A percentile compares a stretch with the other conserved stretches of the same genome.
These are phyloP conservation scores for Vollenhovia emeryi DNA, from an alignment of 1,140 invertebrate genomes.

Conservation along the genomic window DNA sequence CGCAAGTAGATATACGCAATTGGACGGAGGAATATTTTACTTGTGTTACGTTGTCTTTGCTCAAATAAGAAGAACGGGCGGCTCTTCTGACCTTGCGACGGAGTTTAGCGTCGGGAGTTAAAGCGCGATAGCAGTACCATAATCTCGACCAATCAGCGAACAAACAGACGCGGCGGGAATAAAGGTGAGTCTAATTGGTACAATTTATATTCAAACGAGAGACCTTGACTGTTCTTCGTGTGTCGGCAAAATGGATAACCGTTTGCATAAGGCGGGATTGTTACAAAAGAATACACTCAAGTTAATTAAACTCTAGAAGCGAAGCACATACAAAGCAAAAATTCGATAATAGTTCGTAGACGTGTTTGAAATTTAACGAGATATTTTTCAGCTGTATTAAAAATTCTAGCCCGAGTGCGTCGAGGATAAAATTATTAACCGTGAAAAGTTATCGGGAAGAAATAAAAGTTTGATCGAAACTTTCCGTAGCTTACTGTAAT, in stretches of 20 bases:
- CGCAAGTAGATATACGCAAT: not conserved
- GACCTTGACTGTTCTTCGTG: conserved; percentile 80
- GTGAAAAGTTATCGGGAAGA: not conserved
- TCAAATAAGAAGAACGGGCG: conserved; percentile 19
- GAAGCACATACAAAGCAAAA: not conserved
- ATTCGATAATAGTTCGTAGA: not conserved
- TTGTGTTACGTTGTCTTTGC: not conserved
- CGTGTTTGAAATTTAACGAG: not conserved
- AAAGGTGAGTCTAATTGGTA: conserved; percentile 83
- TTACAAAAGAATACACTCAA: not conserved
- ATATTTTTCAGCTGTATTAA: not conserved
- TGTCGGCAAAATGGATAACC: conserved; percentile 74
- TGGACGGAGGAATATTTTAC: not conserved
- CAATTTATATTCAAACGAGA: conserved; percentile 84
- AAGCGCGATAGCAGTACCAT: conserved; percentile 71
- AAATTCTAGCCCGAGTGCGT: not conserved
- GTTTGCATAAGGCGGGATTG: conserved; percentile 67
- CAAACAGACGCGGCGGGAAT: conserved; percentile 81
- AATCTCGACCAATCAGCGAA: conserved; percentile 82
- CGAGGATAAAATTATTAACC: not conserved
- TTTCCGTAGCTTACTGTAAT: no score
- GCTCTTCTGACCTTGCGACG: conserved; percentile 72
- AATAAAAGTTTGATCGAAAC: not conserved
- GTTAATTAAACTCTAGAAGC: conserved; percentile 6
- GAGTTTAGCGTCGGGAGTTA: conserved; percentile 71